Percentiles rank a stretch among this genome's conserved stretches.
These are phyloP conservation scores for Xyrauchen texanus DNA, from an alignment of 2,113 vertebrate species.

Conservation along the genomic window DNA sequence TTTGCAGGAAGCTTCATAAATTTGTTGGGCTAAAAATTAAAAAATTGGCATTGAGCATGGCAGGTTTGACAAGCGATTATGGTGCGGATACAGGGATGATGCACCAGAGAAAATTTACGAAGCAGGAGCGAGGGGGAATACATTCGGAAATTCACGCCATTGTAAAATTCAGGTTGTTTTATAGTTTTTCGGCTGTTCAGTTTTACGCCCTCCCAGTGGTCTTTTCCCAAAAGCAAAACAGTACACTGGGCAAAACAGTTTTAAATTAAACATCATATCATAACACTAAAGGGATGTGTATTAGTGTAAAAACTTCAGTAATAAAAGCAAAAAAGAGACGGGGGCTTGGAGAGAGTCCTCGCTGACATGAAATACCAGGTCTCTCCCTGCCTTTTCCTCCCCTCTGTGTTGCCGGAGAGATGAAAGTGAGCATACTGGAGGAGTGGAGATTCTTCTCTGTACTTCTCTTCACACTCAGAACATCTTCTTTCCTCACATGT, in stretches of 20 bases:
- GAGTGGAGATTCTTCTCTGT: not conserved
- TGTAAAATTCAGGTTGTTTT: constrained; percentile 7
- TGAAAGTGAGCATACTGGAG: constrained; percentile 2
- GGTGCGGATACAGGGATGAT: not conserved
- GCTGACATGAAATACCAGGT: constrained; percentile 31
- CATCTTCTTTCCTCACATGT: constrained; percentile 29
- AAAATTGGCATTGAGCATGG: not conserved
- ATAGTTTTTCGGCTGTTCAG: not conserved
- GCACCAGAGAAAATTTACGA: constrained; percentile 1
- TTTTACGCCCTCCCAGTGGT: too few relatives aligned
- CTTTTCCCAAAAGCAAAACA: too few relatives aligned
- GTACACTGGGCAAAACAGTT: not conserved
- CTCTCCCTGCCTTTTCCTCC: constrained; percentile 3
- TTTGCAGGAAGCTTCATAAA: constrained; percentile 41
- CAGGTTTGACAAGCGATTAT: constrained; percentile 1
- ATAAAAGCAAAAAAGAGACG: constrained; percentile 10
- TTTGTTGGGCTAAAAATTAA: constrained; percentile 16
- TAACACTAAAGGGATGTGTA: not conserved
- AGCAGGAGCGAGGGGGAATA: not conserved
- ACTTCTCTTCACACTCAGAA: not conserved
- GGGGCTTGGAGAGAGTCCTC: not conserved
- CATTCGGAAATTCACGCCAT: not conserved
- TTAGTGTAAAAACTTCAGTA: not conserved
- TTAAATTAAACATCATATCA: not conserved
- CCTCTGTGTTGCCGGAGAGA: constrained; percentile 8